Evolutionary conservation across 1,140 invertebrate genomes (phyloP), one percentile per base, ranked within the genome.

Genomic region (Drosophila pallidifrons): DNA sequence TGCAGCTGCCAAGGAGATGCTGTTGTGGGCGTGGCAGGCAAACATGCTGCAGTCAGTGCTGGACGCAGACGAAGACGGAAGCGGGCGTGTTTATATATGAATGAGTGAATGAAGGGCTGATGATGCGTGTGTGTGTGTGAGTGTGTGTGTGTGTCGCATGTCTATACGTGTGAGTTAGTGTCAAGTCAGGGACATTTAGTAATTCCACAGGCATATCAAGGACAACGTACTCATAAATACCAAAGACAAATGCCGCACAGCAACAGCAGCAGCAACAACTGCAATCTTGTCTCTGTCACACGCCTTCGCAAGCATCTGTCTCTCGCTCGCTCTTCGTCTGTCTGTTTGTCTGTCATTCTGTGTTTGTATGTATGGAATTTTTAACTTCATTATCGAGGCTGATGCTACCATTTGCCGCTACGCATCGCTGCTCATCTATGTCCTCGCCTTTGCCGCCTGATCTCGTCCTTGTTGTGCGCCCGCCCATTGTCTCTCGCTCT

Each of bases 191-290:
- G 81, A 85, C 85, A 89, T 89, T 89, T 89, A 89, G 85, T 89
- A 89, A 89, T 89, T 89, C 85, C 75, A 72, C 78, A 79, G 72
- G 85, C 85, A 89, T 89, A 89, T 89, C 85, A 89, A 89, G 85
- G 85, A 89, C 85, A 89, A 89, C 85, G 85, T 88, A 88, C 85
- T 89, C 85, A 89, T 89, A 89, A 89, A 89, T 88, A 88, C 85
- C 85, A 88, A 88, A 83, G 85, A 71, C 81, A 81, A 89, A 88
- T 88, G 85, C 85, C 85, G 38, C 66, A 75, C 74, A 88, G 57
- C 71, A 69, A 30, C 80, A 69, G 38, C 51, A 71, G 41, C 49
- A 58, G 38, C 67, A 83, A 58, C 59, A 83, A 70, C 76, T 87
- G 76, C 79, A 87, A 64, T 72, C 63, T 43, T 57, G 46, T 61